Percentiles rank a stretch among this genome's conserved stretches.
These are phyloP conservation scores for Pogonomyrmex barbatus DNA, from an alignment of 1,140 invertebrate genomes.

Conservation along the genomic window DNA sequence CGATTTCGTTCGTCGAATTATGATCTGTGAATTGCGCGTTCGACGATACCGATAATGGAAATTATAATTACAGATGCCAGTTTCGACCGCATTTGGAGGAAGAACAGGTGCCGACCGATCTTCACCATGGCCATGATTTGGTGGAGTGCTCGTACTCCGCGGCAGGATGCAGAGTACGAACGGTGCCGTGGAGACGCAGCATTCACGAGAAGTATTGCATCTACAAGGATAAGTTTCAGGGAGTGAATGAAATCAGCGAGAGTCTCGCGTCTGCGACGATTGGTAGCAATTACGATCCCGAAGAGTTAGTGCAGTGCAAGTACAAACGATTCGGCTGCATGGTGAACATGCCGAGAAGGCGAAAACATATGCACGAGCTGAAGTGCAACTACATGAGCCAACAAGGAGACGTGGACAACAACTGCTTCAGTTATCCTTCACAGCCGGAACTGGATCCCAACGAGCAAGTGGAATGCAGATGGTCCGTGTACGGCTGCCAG, in stretches of 20 bases:
- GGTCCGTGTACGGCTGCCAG: constrained; percentile 75
- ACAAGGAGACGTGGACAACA: constrained; percentile 4
- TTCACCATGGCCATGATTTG: constrained; percentile 65
- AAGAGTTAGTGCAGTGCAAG: constrained; percentile 76
- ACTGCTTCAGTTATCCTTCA: constrained; percentile 19
- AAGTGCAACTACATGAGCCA: constrained; percentile 79
- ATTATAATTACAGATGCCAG: constrained; percentile 76
- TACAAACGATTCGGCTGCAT: constrained; percentile 77
- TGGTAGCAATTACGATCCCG: constrained; percentile 62
- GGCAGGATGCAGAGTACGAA: constrained; percentile 78
- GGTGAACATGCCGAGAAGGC: constrained; percentile 75
- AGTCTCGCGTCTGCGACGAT: constrained; percentile 46
- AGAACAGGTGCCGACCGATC: constrained; percentile 77
- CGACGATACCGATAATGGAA: neutral
- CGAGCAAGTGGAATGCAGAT: constrained; percentile 70
- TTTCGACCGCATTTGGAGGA: constrained; percentile 80
- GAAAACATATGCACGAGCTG: constrained; percentile 76
- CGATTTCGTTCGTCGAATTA: neutral
- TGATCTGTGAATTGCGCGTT: neutral
- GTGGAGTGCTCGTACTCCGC: constrained; percentile 73
- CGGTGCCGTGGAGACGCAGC: constrained; percentile 72
- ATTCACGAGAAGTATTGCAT: constrained; percentile 79
- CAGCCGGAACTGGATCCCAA: constrained; percentile 69
- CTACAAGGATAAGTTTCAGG: constrained; percentile 73
- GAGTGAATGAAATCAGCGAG: constrained; percentile 49